Base-by-base conservation (phyloP, 1,140 invertebrate genomes). In the Megathymus violae region DNA sequence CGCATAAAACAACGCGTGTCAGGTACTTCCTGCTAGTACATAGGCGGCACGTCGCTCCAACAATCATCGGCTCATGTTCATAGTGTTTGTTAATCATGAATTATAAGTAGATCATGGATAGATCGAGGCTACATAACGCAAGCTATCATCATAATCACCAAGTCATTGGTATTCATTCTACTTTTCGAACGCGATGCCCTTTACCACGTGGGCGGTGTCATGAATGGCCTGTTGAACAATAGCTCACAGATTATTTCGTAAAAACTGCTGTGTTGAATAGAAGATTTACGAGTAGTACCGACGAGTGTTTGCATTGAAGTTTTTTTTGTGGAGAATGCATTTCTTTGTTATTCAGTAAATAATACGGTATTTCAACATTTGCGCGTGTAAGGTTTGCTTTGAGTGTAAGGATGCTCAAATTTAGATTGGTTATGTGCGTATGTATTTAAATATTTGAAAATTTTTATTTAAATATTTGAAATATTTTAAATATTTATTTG, bases 221-320 rank as follows among this genome's bases (percentile, higher is more conserved):
- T 65, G 71, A 76, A 79, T 74, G 64, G 61, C 61, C 64, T 72
- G 51, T 60, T 62, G 76, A 85, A 85, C 80, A 85, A 85, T 81
- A 71, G 63, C 22, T 70, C 52, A 54, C 60, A 73, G 67, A 77
- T 80, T 80, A 62, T 72, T 69, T 67, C 69, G 65, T 74, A 73
- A 76, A 71, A 61, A 65, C 60, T 46, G 51, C 62, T 73, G 64
- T 62, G 15, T 36, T 43, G 43, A 51, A 62, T 62, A 64, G 58
- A 46, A 56, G 60, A 61, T 61, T 67, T 44, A 44, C 34, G 27
- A 43, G 48, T 66, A 51, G 13, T 40, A 52, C 27, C 43, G 43
- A 67, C 64, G 41, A 15, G 9, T 34, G 27, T 38, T 47, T 47
- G 27, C 10, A 47, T 47, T 34, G 43, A 47, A 47, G 34, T 25